Conservation (phyloP, 2,888 invertebrate genomes). For the Ophraella communa region DNA sequence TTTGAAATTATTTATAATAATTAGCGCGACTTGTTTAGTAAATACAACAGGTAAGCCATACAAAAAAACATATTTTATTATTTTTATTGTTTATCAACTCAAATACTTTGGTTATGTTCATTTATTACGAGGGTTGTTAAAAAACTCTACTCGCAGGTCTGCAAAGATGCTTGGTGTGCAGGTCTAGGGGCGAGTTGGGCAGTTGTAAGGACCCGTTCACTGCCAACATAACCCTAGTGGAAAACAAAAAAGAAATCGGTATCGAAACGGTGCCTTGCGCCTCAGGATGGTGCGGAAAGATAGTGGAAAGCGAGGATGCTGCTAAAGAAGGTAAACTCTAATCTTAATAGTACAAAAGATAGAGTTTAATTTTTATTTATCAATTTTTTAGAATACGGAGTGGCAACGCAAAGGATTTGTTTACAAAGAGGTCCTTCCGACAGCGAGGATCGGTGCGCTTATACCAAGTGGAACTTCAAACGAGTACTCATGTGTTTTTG, state of each 20-base stretch:
- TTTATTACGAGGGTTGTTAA: too few species aligned
- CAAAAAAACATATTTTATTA: too few species aligned
- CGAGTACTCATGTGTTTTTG: slow-evolving; percentile 92
- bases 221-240: slow-evolving; percentile 78
- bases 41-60: slow-evolving; percentile 15
- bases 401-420: slow-evolving; percentile 87
- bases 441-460: slow-evolving; percentile 87
- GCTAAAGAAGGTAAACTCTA: slow-evolving; percentile 79
- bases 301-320: slow-evolving; percentile 80
- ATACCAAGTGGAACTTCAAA: slow-evolving; percentile 81
- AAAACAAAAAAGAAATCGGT: slow-evolving; percentile 67
- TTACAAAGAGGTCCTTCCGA: slow-evolving; percentile 87
- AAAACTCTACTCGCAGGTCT: slow-evolving; percentile 73
- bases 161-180: slow-evolving; percentile 80
- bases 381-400: slow-evolving; percentile 77
- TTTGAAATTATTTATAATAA: slow-evolving; percentile 10
- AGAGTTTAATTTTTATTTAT: too few species aligned
- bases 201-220: slow-evolving; percentile 88
- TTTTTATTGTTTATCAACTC: too few species aligned
- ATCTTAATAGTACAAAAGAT: too few species aligned
- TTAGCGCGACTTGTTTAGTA: slow-evolving; percentile 13
- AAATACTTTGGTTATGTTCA: too few species aligned
- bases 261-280: slow-evolving; percentile 82
- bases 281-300: slow-evolving; percentile 93
- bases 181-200: slow-evolving; percentile 86